Evolutionary conservation across 2,113 vertebrate genomes (phyloP), one percentile per base, ranked within the genome.

Genomic region (Entomyzon cyanotis): DNA sequence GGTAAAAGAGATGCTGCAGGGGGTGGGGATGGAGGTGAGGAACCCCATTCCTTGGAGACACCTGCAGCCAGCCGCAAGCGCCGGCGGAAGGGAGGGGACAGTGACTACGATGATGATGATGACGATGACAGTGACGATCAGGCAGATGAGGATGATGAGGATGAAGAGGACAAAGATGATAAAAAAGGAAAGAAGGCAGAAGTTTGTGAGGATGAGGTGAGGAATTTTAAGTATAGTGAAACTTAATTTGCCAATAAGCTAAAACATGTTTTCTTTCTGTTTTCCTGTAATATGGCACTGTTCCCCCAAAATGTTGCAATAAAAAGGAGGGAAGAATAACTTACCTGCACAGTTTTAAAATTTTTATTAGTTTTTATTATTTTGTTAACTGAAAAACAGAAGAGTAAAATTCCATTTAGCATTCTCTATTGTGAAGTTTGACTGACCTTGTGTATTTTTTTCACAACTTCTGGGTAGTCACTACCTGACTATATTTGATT

Each of bases 121-220:
- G 99, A 98, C 0, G 98, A 98, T 0, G 98, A 99, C 3, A 99
- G 99, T 1, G 99, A 99, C 93, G 99, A 98, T 42, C 98, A 98
- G 84, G 99, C 98, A 4, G 99, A 99, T 58, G 99, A 99, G 27
- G 98, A 99, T 5, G 99, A 99, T 4, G 99, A 99, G 1, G 99
- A 99, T 1, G 99, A 99, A 28, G 98, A 98, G 39, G 98, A 98
- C 68, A 99, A 99, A 90, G 99, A 99, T 35, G 98, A 98, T 46
- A 99, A 99, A 95, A 99, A 98, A 93, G 98, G 97, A 81, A 99
- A 98, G 96, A 99, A 99, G 97, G 73, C 97, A 9, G 99, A 99
- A 91, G 97, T 97, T 44, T 99, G 98, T 96, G 99, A 99, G 52
- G 99, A 99, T 73, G 99, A 99, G 99, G 99, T 99, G 79, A 49